Percentiles rank a stretch among this genome's conserved stretches.
Evolutionary conservation across 2,797 vertebrate genomes (phyloP).

Genomic region (Geotria australis): DNA sequence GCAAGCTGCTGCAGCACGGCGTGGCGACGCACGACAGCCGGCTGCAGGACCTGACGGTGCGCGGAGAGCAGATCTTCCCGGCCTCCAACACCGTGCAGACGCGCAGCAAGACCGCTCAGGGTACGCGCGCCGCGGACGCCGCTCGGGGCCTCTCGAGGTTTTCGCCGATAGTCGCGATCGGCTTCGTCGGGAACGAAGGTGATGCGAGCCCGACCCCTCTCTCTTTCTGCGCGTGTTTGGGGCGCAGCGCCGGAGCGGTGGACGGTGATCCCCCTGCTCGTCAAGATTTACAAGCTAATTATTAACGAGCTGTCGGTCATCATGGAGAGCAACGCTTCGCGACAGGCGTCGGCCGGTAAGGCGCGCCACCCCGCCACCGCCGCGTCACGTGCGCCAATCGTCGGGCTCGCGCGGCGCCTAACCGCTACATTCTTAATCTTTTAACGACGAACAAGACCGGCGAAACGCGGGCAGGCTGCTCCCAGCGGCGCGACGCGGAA

Average conservation of each 20-base stretch:
- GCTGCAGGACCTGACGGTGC: slow-evolving; percentile 82
- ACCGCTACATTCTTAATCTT: too few relatives aligned
- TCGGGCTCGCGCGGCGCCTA: too few relatives aligned
- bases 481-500: too few relatives aligned
- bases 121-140: slow-evolving; percentile 13
- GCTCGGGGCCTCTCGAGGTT: too few relatives aligned
- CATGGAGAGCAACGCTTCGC: slow-evolving; percentile 58
- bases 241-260: slow-evolving; percentile 58
- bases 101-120: slow-evolving; percentile 67
- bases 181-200: too few relatives aligned
- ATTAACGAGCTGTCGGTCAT: slow-evolving; percentile 81
- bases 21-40: slow-evolving; percentile 75
- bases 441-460: too few relatives aligned
- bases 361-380: neutral
- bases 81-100: slow-evolving; percentile 70
- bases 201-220: too few relatives aligned
- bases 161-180: too few relatives aligned
- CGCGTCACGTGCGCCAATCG: too few relatives aligned
- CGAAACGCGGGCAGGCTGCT: too few relatives aligned
- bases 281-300: slow-evolving; percentile 86
- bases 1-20: slow-evolving; percentile 82
- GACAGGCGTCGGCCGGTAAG: slow-evolving; percentile 16
- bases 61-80: slow-evolving; percentile 71
- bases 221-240: too few relatives aligned
- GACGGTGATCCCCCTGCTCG: slow-evolving; percentile 85